Evolutionary conservation across 2,113 vertebrate genomes (phyloP), one percentile per base, ranked within the genome.

Genomic region (Larimichthys crocea): DNA sequence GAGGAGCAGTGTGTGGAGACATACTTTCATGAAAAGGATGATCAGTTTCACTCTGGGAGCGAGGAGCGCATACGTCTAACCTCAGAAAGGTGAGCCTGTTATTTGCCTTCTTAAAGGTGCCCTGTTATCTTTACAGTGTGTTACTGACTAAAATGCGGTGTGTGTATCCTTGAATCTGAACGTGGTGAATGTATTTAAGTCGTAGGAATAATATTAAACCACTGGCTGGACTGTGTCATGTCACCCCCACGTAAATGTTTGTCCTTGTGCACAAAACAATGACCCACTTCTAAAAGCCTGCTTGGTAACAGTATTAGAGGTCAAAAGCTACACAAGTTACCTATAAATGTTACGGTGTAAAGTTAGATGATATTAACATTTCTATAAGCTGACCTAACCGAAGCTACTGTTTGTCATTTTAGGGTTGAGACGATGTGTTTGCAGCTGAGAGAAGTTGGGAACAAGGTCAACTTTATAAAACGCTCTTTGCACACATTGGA

Each of bases 1-100:
- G 98, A 99, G 93, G 98, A 99, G 76, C 96, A 98, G 68, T 99
- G 98, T 90, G 97, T 99, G 82, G 98, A 99, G 87, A 99, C 97
- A 24, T 99, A 99, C 93, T 99, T 99, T 92, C 98, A 99, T 92
- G 98, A 99, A 92, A 99, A 98, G 75, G 96, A 99, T 71, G 98
- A 99, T 88, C 96, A 97, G 93, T 98, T 99, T 93, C 96, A 99
- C 94, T 97, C 97, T 50, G 97, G 97, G 8, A 99, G 97, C 24
- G 98, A 99, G 74, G 98, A 99, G 86, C 96, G 98, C 81, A 99
- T 99, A 86, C 96, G 98, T 75, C 94, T 99, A 72, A 99, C 98
- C n/a, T 99, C 97, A 19, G 97, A 99, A 95, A 96, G 97, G 98
- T 99, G 91, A 4, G 64, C 3, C 35, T 40, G 14, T 71, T 42